A percentile compares a stretch with the other conserved stretches of the same genome.
Evolutionary conservation across 2,797 vertebrate species (phyloP).

Genomic region (Clarias platycephalus): DNA sequence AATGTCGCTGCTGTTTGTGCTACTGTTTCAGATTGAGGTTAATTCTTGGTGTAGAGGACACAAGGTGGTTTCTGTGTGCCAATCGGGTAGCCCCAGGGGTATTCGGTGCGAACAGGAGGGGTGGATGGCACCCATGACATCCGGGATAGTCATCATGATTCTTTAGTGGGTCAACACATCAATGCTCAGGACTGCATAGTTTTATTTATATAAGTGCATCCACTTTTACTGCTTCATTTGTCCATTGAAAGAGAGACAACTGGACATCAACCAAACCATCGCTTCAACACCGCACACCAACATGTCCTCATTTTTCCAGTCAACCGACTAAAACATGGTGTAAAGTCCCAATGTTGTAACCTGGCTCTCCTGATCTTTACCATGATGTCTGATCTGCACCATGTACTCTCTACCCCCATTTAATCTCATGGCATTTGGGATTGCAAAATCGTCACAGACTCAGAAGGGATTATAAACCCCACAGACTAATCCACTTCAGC

Average conservation of each 20-base stretch:
- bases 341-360: slow-evolving; percentile 35
- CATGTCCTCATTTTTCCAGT: slow-evolving; percentile 37
- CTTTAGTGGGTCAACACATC: slow-evolving; percentile 54
- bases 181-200: slow-evolving; percentile 21
- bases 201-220: background rate
- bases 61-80: slow-evolving; percentile 63
- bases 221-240: slow-evolving; percentile 9
- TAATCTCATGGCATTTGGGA: slow-evolving; percentile 53
- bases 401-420: slow-evolving; percentile 36
- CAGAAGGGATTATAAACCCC: slow-evolving; percentile 56
- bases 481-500: slow-evolving; percentile 47
- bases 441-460: slow-evolving; percentile 38
- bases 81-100: slow-evolving; percentile 63
- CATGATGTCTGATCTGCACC: slow-evolving; percentile 38
- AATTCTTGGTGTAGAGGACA: slow-evolving; percentile 53
- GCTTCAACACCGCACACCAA: slow-evolving; percentile 19
- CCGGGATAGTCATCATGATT: slow-evolving; percentile 32
- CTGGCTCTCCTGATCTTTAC: slow-evolving; percentile 25
- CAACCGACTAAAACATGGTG: slow-evolving; percentile 23
- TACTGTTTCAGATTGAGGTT: slow-evolving; percentile 60
- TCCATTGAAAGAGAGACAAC: slow-evolving; percentile 20
- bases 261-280: slow-evolving; percentile 30
- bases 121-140: slow-evolving; percentile 44
- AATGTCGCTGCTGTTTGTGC: slow-evolving; percentile 65
- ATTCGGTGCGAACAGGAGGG: slow-evolving; percentile 48